These are phyloP conservation scores for Drosophila sturtevanti DNA, from an alignment of 1,140 invertebrate genomes.

Conservation along the genomic window DNA sequence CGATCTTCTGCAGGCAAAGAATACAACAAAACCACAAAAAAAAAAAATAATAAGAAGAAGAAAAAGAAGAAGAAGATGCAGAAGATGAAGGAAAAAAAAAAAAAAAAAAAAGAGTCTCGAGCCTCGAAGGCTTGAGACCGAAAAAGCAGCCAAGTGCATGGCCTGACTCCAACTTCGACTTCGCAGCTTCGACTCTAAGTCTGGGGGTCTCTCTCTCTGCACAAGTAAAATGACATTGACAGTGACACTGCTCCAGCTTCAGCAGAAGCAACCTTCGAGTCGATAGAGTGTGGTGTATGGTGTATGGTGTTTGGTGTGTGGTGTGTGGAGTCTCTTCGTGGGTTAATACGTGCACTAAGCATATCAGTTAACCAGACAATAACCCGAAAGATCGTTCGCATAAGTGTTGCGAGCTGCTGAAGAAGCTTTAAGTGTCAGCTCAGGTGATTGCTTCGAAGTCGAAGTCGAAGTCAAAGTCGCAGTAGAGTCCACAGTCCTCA, in stretches of 20 bases:
- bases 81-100: background rate
- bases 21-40: background rate
- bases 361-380: constrained; percentile 80
- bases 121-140: constrained; percentile 46
- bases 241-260: constrained; percentile 72
- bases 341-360: constrained; percentile 79
- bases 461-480: constrained; percentile 13
- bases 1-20: constrained; percentile 58
- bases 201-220: constrained; percentile 31
- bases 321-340: constrained; percentile 30
- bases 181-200: constrained; percentile 8
- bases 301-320: constrained; percentile 15
- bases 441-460: constrained; percentile 56
- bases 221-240: constrained; percentile 76
- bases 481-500: too few relatives aligned
- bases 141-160: constrained; percentile 58
- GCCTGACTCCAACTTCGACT: constrained; percentile 34
- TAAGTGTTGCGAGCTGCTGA: constrained; percentile 78
- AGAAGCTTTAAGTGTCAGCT: constrained; percentile 80
- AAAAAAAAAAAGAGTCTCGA: background rate
- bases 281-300: constrained; percentile 37
- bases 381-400: constrained; percentile 66
- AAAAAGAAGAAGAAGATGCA: background rate
- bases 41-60: background rate
- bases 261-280: constrained; percentile 50